Evolutionary conservation across 1,140 invertebrate genomes (phyloP).

Genomic region (Pseudomyrmex dendroicus): DNA sequence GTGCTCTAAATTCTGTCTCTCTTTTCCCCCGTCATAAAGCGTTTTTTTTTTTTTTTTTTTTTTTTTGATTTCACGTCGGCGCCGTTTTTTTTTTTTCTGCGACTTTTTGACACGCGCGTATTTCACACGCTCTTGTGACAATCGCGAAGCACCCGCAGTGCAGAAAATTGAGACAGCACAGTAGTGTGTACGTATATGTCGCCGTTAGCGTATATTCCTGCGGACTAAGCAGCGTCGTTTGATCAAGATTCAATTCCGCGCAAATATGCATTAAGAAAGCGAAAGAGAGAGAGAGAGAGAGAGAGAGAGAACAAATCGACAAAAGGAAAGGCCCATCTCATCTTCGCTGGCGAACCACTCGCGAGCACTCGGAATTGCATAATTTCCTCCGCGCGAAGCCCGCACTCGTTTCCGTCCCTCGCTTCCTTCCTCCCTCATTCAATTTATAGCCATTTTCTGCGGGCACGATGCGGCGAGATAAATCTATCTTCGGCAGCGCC

Average conservation of each 20-base stretch:
- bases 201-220: neutral
- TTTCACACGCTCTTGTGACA: no score
- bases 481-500: slow-evolving; percentile 37
- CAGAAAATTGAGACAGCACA: no score
- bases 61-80: no score
- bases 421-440: slow-evolving; percentile 29
- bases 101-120: no score
- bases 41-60: no score
- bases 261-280: slow-evolving; percentile 24
- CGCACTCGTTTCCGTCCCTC: slow-evolving; percentile 28
- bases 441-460: slow-evolving; percentile 52
- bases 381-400: slow-evolving; percentile 33
- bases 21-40: no score
- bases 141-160: no score
- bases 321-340: slow-evolving; percentile 39
- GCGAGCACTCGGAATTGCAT: slow-evolving; percentile 51
- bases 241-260: slow-evolving; percentile 38
- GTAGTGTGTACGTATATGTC: neutral
- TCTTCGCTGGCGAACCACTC: slow-evolving; percentile 42
- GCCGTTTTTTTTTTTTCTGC: no score
- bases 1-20: no score
- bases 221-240: neutral
- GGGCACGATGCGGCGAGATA: slow-evolving; percentile 33
- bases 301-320: neutral
- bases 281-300: no score